Conservation (phyloP, 2,113 vertebrate species). For the Chelonoidis abingdonii region DNA sequence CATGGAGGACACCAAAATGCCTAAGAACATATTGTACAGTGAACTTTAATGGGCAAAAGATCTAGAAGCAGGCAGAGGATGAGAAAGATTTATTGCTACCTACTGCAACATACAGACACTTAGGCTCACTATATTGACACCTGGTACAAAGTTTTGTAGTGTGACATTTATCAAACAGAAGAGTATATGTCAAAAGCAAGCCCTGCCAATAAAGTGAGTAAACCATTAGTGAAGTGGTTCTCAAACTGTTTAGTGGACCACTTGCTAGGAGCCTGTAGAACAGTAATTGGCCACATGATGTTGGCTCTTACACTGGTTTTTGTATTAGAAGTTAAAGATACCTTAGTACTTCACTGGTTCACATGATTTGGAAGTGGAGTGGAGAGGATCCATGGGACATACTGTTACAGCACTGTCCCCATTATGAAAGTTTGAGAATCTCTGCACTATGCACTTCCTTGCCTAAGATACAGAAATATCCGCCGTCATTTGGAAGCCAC, state of each 20-base stretch:
- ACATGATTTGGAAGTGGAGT: not conserved
- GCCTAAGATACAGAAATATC: not conserved
- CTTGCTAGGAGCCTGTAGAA: not conserved
- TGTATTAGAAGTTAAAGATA: not conserved
- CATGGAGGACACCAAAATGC: conserved; percentile 3
- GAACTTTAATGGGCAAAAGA: not conserved
- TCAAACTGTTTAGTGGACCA: conserved; percentile 1
- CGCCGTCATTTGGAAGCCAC: not conserved
- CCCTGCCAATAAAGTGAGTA: not conserved
- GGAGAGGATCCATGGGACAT: not conserved
- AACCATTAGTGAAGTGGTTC: not conserved
- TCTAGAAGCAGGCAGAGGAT: not conserved
- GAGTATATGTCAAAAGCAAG: not conserved
- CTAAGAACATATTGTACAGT: not conserved
- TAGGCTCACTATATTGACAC: not conserved
- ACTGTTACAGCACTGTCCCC: not conserved
- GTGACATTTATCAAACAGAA: not conserved
- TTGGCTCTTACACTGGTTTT: not conserved
- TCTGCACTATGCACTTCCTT: not conserved
- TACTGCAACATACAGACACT: not conserved
- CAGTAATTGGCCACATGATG: not conserved
- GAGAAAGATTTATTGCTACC: not conserved
- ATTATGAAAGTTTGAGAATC: not conserved
- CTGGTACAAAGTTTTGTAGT: not conserved
- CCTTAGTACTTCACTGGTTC: conserved; percentile 6